These are phyloP conservation scores for Drosophila birchii DNA, from an alignment of 2,888 invertebrate genomes.

Conservation along the genomic window DNA sequence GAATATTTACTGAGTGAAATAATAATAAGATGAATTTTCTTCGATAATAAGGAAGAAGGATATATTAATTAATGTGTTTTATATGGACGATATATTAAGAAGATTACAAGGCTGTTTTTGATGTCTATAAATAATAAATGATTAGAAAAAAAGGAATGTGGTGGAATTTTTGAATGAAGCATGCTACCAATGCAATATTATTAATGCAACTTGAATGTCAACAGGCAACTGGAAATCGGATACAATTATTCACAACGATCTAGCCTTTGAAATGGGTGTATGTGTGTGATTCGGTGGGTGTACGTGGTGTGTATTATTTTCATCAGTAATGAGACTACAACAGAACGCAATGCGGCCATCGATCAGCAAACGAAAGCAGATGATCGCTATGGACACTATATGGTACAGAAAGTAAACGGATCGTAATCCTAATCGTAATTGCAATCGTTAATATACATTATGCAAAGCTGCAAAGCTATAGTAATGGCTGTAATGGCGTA, in stretches of 20 bases:
- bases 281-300: slow-evolving; percentile 19
- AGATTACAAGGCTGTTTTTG: neutral
- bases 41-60: neutral
- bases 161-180: neutral
- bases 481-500: slow-evolving; percentile 33
- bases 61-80: slow-evolving; percentile 2
- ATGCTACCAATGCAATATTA: slow-evolving; percentile 29
- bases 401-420: slow-evolving; percentile 8
- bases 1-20: neutral
- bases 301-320: slow-evolving; percentile 57
- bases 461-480: slow-evolving; percentile 33
- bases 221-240: slow-evolving; percentile 10
- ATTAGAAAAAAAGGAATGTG: neutral
- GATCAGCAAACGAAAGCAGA: slow-evolving; percentile 47
- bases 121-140: neutral
- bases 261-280: slow-evolving; percentile 13
- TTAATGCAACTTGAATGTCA: neutral
- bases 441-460: slow-evolving; percentile 26
- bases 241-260: slow-evolving; percentile 7
- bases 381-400: slow-evolving; percentile 36
- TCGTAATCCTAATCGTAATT: slow-evolving; percentile 14
- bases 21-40: neutral
- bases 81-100: neutral
- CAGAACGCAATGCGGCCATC: slow-evolving; percentile 63
- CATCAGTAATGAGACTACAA: slow-evolving; percentile 82